Evolutionary conservation across 2,113 vertebrate species (phyloP).

Genomic region (Psittacara wagleri): DNA sequence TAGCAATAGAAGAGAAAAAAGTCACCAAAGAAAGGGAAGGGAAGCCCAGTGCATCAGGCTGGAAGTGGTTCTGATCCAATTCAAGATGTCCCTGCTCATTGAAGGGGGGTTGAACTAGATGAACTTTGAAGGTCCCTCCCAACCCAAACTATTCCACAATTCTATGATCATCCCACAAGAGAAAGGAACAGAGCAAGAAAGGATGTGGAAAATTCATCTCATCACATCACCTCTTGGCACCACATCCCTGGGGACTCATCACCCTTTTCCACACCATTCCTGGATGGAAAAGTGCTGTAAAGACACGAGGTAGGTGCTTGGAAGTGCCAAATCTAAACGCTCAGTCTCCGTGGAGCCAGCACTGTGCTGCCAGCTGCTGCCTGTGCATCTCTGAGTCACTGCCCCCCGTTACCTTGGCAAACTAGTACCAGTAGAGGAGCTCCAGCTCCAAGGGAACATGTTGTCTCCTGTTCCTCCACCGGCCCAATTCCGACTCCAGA

Average conservation of each 20-base stretch:
- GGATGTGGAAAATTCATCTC: neutral
- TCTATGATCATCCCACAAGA: accelerated
- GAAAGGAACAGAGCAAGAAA: accelerated
- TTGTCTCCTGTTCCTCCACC: neutral
- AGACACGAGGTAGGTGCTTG: accelerated
- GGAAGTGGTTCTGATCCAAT: neutral
- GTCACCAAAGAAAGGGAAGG: neutral
- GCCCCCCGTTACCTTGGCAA: neutral
- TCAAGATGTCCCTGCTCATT: neutral
- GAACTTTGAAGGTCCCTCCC: neutral
- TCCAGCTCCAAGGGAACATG: neutral
- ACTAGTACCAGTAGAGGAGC: neutral
- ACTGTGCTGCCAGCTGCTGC: neutral
- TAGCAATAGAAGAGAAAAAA: neutral
- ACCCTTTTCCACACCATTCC: neutral
- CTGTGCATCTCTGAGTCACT: neutral
- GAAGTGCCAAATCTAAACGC: accelerated
- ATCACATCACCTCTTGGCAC: neutral
- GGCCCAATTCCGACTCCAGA: neutral
- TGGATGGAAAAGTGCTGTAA: neutral
- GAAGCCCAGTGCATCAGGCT: neutral
- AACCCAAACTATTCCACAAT: neutral
- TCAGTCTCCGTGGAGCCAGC: neutral
- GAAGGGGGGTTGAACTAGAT: neutral
- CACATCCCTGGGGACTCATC: accelerated